These are phyloP conservation scores for Heliconius hermathena DNA, from an alignment of 1,140 invertebrate species.

Conservation along the genomic window DNA sequence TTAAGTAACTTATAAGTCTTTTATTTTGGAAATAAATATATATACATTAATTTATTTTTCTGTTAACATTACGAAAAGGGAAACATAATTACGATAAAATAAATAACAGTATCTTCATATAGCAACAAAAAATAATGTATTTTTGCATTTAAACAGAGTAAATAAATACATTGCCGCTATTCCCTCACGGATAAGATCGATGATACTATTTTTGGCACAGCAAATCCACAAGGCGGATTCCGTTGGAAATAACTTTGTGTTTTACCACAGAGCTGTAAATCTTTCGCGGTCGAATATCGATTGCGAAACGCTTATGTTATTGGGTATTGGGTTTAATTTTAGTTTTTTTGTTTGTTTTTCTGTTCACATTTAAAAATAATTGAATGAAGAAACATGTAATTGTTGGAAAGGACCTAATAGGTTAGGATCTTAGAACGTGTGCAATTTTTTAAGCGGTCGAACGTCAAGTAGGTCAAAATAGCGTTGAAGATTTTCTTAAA, in stretches of 20 bases:
- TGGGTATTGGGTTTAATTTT: not conserved
- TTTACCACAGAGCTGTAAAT: conserved; percentile 68
- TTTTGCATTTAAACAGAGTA: conserved; percentile 54
- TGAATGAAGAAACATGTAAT: not conserved
- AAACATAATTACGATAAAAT: too few species aligned
- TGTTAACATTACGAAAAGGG: too few species aligned
- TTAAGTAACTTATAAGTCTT: too few species aligned
- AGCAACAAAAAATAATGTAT: conserved; percentile 30
- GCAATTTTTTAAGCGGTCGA: too few species aligned
- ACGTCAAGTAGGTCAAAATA: too few species aligned
- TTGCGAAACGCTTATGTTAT: conserved; percentile 60
- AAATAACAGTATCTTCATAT: not conserved
- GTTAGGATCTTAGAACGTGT: too few species aligned
- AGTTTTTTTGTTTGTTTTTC: not conserved
- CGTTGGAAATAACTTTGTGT: conserved; percentile 72
- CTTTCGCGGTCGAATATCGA: conserved; percentile 63
- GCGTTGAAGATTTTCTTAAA: too few species aligned
- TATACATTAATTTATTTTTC: too few species aligned
- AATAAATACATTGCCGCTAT: conserved; percentile 65
- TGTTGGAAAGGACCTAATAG: too few species aligned
- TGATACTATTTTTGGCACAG: conserved; percentile 74
- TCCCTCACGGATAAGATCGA: conserved; percentile 69
- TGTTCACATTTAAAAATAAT: not conserved
- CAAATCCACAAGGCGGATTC: conserved; percentile 74
- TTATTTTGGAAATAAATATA: too few species aligned